Conservation (phyloP, 2,888 invertebrate genomes). For the Nomada goodeniana region DNA sequence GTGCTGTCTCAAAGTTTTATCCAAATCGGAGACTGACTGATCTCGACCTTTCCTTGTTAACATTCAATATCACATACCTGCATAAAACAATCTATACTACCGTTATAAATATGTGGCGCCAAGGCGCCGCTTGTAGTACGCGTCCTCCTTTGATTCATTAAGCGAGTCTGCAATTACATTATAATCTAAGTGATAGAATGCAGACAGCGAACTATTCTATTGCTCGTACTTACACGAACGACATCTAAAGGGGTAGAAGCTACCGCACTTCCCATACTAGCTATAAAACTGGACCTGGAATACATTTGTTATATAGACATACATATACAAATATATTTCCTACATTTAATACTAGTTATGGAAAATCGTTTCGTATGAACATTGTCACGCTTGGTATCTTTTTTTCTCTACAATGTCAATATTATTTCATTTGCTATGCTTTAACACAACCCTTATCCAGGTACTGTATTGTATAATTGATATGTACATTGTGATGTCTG, state of each 20-base stretch:
- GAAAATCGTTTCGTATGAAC: conserved; percentile 7
- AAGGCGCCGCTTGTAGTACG: conserved; percentile 82
- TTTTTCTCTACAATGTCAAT: conserved; percentile 3
- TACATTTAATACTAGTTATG: conserved; percentile 1
- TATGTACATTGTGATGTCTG: conserved; percentile 47
- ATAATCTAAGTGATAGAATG: background rate
- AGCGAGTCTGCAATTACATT: conserved; percentile 89
- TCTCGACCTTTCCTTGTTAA: background rate
- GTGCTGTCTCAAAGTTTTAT: too few relatives aligned
- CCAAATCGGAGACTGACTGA: too few relatives aligned
- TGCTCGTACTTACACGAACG: conserved; percentile 89
- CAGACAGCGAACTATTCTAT: background rate
- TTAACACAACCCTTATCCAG: conserved; percentile 76
- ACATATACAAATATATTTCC: background rate
- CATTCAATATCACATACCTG: conserved; percentile 86
- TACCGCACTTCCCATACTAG: conserved; percentile 96
- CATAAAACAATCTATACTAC: conserved; percentile 93
- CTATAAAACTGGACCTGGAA: conserved; percentile 94
- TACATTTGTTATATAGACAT: conserved; percentile 15
- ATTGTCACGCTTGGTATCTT: background rate
- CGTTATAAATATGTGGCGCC: conserved; percentile 89
- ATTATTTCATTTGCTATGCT: background rate
- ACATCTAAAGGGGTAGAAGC: conserved; percentile 98
- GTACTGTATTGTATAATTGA: conserved; percentile 47
- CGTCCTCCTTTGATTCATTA: conserved; percentile 95